Base-by-base conservation (phyloP, 2,113 vertebrate genomes). In the Mesitornis unicolor region DNA sequence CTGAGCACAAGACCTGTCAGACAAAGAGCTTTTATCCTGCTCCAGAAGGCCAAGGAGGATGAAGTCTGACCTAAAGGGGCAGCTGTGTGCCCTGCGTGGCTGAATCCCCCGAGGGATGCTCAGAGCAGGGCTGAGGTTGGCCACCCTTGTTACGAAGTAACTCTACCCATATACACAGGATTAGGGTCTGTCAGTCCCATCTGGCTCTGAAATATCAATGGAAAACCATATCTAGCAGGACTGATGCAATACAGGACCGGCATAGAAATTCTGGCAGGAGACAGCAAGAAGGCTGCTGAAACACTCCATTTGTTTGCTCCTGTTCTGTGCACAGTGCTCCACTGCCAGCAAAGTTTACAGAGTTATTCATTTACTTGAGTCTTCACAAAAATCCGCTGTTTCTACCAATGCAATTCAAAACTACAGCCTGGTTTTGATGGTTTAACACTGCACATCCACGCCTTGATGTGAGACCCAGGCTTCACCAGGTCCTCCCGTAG, bases 241-340 rank as follows among this genome's bases (percentile, higher is more conserved):
- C 64, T 86, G 95, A 93, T 71, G 96, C 90, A 95, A 68, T 6
- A 53, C 88, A 94, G 90, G 87, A 53, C 78, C 78, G 86, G 77
- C 56, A 48, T 8, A 8, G 48, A 80, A 82, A 85, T 26, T 48
- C 22, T 91, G 87, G 91, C 96, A 94, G 35, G 76, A 69, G 88
- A 64, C 56, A 87, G 87, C 67, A 79, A 67, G 77, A 33, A 81
- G 70, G 60, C 82, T 87, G 84, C 82, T 93, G 94, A 97, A 97
- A 91, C 8, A 48, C 76, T 83, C 1, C 14, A 84, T 91, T n/a
- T 89, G 89, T 92, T 82, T 82, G 28, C 90, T 80, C 57, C 87
- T 69, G n/a, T 87, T 85, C 93, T 85, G 77, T 64, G 54, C 92
- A 94, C 57, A 96, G 90, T 42, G 76, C 89, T 69, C 25, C 77